These are phyloP conservation scores for Leptobrachium leishanense DNA, from an alignment of 2,113 vertebrate species.

Conservation along the genomic window DNA sequence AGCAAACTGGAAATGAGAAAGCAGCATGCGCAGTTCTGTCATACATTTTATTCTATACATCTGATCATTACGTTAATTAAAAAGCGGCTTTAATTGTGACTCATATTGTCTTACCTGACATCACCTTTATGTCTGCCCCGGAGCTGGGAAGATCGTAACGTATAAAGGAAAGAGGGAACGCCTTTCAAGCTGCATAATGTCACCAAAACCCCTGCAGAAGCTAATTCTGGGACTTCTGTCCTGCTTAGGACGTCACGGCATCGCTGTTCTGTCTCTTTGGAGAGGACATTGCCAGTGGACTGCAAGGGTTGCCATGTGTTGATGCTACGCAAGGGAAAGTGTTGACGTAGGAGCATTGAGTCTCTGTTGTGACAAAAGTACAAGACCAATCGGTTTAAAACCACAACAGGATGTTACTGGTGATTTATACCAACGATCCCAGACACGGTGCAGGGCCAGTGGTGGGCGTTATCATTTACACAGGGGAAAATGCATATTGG, in stretches of 20 bases:
- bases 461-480: no score
- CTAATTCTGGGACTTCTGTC: conserved; percentile 51
- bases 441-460: no score
- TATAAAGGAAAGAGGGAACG: conserved; percentile 81
- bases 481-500: no score
- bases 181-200: conserved; percentile 75
- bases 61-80: no score
- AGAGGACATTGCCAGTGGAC: conserved; percentile 54
- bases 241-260: conserved; percentile 64
- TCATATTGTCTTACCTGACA: conserved; percentile 73
- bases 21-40: no score
- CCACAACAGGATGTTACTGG: no score
- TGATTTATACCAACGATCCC: no score
- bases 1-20: no score
- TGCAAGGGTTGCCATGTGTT: not conserved
- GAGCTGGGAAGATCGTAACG: conserved; percentile 79
- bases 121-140: conserved; percentile 83
- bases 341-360: not conserved
- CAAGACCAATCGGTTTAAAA: not conserved
- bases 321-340: not conserved
- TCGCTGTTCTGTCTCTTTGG: conserved; percentile 66
- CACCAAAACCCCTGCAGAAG: conserved; percentile 79
- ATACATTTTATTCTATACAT: no score
- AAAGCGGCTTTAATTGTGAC: no score
- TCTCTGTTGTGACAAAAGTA: not conserved